Evolutionary conservation across 2,797 vertebrate genomes (phyloP), one percentile per base, ranked within the genome.

Genomic region (Ptychadena robeensis): DNA sequence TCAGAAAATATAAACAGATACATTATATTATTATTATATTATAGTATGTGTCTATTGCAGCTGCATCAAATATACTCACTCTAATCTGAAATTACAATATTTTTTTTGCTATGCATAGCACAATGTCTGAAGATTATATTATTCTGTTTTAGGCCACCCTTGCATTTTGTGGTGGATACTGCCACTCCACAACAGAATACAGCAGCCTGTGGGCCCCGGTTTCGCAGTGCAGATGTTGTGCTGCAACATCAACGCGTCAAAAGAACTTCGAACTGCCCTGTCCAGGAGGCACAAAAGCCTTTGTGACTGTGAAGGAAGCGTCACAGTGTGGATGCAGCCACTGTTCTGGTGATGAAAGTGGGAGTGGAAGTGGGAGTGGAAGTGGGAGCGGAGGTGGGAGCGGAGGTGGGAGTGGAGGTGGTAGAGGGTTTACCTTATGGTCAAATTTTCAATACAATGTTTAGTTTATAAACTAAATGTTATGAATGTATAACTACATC

Each of bases 231-330:
- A 64, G 82, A 37, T 80, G 82, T 31, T 85, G 82, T 35, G 75
- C 82, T 64, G 77, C 31, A 35, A 80, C 48, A n/a, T 6, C 9
- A 2, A 63, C 64, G 12, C 28, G 10, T 11, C 3, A 9, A 10
- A 85, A 74, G 65, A 80, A 32, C 25, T 85, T 85, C 11, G 70
- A 85, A 25, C 53, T 85, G 35, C 57, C 82, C 22, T 85, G 82
- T 25, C 3, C 12, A 25, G 71, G 75, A 64, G 71, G 71, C 30
- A 48, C 77, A 44, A 69, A 25, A 31, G 12, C 53, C 31, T 53
- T 12, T 31, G 0, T 27, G 10, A 69, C 64, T 2, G 71, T 85
- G 8, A 3, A 15, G 4, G 77, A 74, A 37, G 77, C 82, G 10
- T 4, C 12, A 0, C 6, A 63, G 4, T 85, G 82, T 3, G 53